These are phyloP conservation scores for Brachionus plicatilis DNA, from an alignment of 1,140 invertebrate species.

Conservation along the genomic window DNA sequence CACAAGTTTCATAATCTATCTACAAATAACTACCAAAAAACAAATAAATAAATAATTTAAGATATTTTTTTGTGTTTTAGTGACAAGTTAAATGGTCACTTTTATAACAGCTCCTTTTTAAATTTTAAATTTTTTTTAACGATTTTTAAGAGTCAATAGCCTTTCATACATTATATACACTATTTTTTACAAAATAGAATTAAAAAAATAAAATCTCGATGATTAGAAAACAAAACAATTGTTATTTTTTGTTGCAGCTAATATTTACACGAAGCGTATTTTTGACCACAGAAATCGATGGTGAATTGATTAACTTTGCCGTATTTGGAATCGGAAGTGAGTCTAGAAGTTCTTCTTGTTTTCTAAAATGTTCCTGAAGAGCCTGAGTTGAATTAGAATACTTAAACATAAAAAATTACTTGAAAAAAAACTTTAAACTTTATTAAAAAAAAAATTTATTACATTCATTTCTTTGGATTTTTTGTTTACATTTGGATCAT, in stretches of 20 bases:
- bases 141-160: background rate
- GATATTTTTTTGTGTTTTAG: background rate
- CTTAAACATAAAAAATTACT: background rate
- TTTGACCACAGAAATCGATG: constrained; percentile 2
- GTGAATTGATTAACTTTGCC: background rate
- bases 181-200: background rate
- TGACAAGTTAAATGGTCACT: background rate
- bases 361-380: background rate
- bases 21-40: background rate
- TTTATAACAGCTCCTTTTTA: background rate
- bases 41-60: background rate
- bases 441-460: background rate
- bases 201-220: background rate
- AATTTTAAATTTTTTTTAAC: background rate
- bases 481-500: background rate
- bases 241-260: constrained; percentile 31
- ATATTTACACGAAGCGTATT: constrained; percentile 39
- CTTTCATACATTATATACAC: background rate
- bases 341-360: background rate
- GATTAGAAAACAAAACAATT: background rate
- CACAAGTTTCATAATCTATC: background rate
- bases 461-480: constrained; percentile 13
- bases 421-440: background rate
- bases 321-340: background rate
- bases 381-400: background rate